Evolutionary conservation across 2,113 vertebrate species (phyloP).

Genomic region (Mormyrus lacerda): DNA sequence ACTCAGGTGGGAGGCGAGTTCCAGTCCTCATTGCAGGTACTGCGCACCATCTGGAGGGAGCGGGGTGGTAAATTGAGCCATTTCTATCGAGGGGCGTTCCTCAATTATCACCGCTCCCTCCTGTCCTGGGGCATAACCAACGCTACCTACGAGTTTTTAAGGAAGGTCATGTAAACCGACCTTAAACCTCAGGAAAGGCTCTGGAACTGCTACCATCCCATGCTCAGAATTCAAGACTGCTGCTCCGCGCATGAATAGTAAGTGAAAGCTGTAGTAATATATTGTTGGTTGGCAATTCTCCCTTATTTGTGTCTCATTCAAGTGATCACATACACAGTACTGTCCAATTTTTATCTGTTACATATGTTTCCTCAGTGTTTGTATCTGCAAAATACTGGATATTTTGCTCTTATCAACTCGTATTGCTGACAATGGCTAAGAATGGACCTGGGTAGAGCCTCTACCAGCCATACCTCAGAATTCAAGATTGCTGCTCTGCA

Average conservation of each 20-base stretch:
- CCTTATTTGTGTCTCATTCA: no score
- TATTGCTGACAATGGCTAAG: no score
- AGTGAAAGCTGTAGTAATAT: no score
- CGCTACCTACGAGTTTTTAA: constrained; percentile 67
- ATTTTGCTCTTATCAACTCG: no score
- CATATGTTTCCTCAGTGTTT: no score
- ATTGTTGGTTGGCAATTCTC: no score
- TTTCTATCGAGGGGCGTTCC: constrained; percentile 67
- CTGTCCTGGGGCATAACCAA: constrained; percentile 76
- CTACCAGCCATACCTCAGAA: background rate
- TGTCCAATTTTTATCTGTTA: no score
- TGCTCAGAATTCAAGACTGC: no score
- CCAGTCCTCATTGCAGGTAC: constrained; percentile 56
- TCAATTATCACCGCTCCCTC: constrained; percentile 69
- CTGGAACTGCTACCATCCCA: no score
- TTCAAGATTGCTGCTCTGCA: background rate
- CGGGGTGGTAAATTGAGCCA: constrained; percentile 63
- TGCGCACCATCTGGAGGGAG: constrained; percentile 65
- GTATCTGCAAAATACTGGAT: no score
- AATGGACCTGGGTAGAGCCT: background rate
- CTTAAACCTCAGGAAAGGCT: constrained; percentile 23
- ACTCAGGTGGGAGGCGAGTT: constrained; percentile 64
- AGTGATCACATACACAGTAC: no score
- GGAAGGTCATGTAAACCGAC: constrained; percentile 62
- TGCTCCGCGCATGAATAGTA: no score